phyloP scores from a whole-genome alignment of 2,113 vertebrate species.

The Pterocles gutturalis region DNA sequence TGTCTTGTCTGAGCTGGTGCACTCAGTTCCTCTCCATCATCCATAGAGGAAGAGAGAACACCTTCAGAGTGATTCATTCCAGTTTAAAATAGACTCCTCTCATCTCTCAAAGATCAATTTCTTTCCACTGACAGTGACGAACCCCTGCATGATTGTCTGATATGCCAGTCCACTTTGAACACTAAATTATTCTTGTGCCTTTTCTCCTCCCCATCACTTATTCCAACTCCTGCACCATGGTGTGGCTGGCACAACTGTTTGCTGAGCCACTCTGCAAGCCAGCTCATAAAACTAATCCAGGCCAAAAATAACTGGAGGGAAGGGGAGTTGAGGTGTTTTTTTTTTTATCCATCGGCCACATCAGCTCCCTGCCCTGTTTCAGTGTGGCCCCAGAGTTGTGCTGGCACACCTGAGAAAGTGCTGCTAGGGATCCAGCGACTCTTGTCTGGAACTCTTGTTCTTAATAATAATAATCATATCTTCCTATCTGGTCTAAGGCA shows the following conservation, averaged over 20 bases:
- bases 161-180: conserved; percentile 7
- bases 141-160: neutral
- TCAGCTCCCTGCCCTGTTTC: neutral
- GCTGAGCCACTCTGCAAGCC: neutral
- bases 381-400: neutral
- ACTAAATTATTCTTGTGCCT: conserved; percentile 35
- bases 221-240: neutral
- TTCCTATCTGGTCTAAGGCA: neutral
- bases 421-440: neutral
- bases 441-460: neutral
- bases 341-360: neutral
- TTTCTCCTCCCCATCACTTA: neutral
- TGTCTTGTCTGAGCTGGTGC: neutral
- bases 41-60: neutral
- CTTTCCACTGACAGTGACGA: conserved; percentile 31
- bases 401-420: neutral
- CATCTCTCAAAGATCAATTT: conserved; percentile 33
- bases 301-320: conserved; percentile 8
- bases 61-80: conserved; percentile 39
- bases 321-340: neutral
- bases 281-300: conserved; percentile 15
- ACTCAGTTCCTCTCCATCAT: neutral
- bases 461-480: neutral
- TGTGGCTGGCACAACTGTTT: neutral
- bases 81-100: conserved; percentile 38